Conservation (phyloP, 2,797 vertebrate genomes). For the Heterohyrax brucei region DNA sequence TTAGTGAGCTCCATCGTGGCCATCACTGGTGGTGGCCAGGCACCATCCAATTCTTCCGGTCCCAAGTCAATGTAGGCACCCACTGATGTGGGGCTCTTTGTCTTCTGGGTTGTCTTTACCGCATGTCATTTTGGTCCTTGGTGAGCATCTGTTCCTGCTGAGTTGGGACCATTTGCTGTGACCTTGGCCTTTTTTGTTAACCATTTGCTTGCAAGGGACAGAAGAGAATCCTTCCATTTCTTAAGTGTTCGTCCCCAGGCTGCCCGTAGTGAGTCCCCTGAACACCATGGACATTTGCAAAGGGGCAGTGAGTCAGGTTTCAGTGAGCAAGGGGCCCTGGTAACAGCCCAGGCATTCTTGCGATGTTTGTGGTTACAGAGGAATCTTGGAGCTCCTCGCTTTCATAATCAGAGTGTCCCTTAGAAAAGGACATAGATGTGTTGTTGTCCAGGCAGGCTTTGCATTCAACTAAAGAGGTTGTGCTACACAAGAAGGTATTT, state of each 20-base stretch:
- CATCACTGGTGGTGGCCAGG: too few species aligned
- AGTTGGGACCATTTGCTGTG: too few species aligned
- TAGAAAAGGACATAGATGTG: conserved; percentile 50
- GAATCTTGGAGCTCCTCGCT: conserved; percentile 82
- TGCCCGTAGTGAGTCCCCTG: not conserved
- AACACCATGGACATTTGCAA: conserved; percentile 63
- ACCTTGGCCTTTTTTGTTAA: not conserved
- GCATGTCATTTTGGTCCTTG: too few species aligned
- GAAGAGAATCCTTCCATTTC: not conserved
- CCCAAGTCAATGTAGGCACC: too few species aligned
- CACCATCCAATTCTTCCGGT: too few species aligned
- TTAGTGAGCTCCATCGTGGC: too few species aligned
- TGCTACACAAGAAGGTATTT: not conserved
- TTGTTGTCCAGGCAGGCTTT: not conserved
- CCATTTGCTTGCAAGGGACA: not conserved
- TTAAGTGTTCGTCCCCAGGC: conserved; percentile 50
- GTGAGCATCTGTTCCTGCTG: too few species aligned
- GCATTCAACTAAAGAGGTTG: conserved; percentile 8
- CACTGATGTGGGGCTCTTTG: too few species aligned
- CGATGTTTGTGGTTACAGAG: conserved; percentile 87
- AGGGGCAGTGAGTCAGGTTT: conserved; percentile 78
- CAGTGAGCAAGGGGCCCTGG: conserved; percentile 60
- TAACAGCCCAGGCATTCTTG: conserved; percentile 88
- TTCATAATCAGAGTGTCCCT: conserved; percentile 83
- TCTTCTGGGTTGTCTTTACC: too few species aligned